These are phyloP conservation scores for Microchirus variegatus DNA, from an alignment of 2,797 vertebrate species.

Conservation along the genomic window DNA sequence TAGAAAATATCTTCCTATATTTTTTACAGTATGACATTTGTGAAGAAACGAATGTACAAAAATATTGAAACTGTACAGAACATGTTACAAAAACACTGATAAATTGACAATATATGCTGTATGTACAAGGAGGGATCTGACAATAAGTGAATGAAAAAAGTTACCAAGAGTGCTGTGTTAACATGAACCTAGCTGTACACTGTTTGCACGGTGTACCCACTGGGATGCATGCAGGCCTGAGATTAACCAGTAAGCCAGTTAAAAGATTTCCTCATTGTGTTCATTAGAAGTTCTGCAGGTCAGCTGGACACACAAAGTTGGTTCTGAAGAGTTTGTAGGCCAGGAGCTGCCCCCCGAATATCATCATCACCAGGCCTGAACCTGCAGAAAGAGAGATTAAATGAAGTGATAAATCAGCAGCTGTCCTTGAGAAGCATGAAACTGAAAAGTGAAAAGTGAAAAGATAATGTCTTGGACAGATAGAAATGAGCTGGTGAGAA, in stretches of 20 bases:
- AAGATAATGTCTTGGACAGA: not conserved
- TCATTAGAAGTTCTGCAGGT: slow-evolving; percentile 81
- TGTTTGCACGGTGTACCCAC: not conserved
- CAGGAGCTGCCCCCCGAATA: slow-evolving; percentile 88
- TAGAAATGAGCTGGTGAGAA: slow-evolving; percentile 4
- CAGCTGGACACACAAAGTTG: slow-evolving; percentile 88
- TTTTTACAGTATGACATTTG: slow-evolving; percentile 15
- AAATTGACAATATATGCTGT: slow-evolving; percentile 6
- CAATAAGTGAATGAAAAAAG: not conserved
- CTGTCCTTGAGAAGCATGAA: slow-evolving; percentile 60
- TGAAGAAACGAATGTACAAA: slow-evolving; percentile 61
- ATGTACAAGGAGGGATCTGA: slow-evolving; percentile 30
- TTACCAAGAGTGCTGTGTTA: not conserved
- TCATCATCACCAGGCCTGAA: slow-evolving; percentile 89
- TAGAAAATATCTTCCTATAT: no score
- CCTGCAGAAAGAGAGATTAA: slow-evolving; percentile 69
- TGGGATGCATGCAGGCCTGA: slow-evolving; percentile 15
- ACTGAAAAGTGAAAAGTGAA: slow-evolving; percentile 63
- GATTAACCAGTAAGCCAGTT: slow-evolving; percentile 51
- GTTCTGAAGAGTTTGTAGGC: slow-evolving; percentile 89
- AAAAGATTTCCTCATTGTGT: slow-evolving; percentile 45
- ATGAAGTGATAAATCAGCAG: slow-evolving; percentile 1
- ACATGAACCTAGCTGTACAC: slow-evolving; percentile 5
- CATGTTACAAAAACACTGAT: slow-evolving; percentile 25
- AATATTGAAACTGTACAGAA: slow-evolving; percentile 60